phyloP scores from a whole-genome alignment of 2,113 vertebrate species.

The Struthidea cinerea region DNA sequence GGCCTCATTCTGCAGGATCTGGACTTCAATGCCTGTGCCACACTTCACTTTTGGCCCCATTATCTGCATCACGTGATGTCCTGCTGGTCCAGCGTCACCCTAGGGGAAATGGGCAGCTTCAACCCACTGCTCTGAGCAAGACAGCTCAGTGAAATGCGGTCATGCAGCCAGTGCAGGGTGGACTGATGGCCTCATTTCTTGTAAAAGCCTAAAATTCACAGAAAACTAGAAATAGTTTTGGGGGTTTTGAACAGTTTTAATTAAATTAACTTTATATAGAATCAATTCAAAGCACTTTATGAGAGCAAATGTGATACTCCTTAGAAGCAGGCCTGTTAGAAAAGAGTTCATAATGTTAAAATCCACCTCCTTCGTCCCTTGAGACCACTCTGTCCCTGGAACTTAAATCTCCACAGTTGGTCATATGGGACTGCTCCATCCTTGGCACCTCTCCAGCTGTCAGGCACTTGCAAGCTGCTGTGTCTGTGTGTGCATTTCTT shows the following conservation, averaged over 20 bases:
- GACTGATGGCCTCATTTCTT: not conserved
- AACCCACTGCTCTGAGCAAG: not conserved
- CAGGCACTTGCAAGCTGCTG: not conserved
- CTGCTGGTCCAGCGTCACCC: not conserved
- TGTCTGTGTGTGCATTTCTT: not conserved
- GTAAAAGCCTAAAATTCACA: not conserved
- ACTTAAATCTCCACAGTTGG: not conserved
- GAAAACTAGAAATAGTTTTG: not conserved
- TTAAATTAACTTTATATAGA: not conserved
- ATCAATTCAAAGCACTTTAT: not conserved
- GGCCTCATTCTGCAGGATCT: not conserved
- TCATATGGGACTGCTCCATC: not conserved
- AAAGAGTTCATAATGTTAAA: not conserved
- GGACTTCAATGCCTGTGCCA: not conserved
- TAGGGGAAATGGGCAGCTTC: not conserved
- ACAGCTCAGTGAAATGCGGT: not conserved
- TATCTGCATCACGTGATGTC: not conserved
- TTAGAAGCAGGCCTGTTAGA: not conserved
- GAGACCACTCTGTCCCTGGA: not conserved
- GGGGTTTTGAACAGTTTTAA: not conserved
- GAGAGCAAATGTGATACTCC: not conserved
- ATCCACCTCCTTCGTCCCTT: not conserved
- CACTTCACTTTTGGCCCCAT: not conserved
- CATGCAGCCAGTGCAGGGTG: not conserved
- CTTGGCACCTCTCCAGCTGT: not conserved